These are phyloP conservation scores for Drosophila eohydei DNA, from an alignment of 2,888 invertebrate genomes.

Conservation along the genomic window DNA sequence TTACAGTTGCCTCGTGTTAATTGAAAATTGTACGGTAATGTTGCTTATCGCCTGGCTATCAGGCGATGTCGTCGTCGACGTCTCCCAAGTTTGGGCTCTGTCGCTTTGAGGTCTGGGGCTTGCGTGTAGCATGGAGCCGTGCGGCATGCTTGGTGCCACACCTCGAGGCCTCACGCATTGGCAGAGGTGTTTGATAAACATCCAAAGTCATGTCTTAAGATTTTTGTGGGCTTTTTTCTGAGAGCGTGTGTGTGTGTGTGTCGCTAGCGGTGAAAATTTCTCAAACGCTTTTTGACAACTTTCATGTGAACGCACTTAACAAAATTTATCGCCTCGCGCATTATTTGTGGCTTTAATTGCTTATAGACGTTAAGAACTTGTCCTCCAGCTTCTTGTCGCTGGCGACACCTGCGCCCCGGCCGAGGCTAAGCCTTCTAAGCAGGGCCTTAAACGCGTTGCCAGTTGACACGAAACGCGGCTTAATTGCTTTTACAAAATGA, in stretches of 20 bases:
- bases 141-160: conserved; percentile 57
- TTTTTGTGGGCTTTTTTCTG: conserved; percentile 19
- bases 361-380: conserved; percentile 57
- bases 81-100: conserved; percentile 34
- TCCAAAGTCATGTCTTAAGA: conserved; percentile 55
- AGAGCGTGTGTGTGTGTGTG: conserved; percentile 22
- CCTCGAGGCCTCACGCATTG: conserved; percentile 77
- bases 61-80: conserved; percentile 51
- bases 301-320: conserved; percentile 81
- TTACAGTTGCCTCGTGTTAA: conserved; percentile 83
- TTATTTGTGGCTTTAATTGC: conserved; percentile 81
- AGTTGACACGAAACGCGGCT: conserved; percentile 66
- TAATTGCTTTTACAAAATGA: conserved; percentile 69
- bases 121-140: conserved; percentile 51
- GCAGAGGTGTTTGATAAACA: conserved; percentile 69
- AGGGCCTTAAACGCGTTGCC: conserved; percentile 56
- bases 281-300: conserved; percentile 82
- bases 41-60: conserved; percentile 80
- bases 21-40: conserved; percentile 84
- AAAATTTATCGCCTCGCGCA: conserved; percentile 77
- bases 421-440: conserved; percentile 49
- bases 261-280: conserved; percentile 68
- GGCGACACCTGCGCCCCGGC: conserved; percentile 44
- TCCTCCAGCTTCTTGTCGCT: conserved; percentile 66
- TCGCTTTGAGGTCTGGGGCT: conserved; percentile 30